phyloP scores from a whole-genome alignment of 2,113 vertebrate species.

The Notiomystis cincta region DNA sequence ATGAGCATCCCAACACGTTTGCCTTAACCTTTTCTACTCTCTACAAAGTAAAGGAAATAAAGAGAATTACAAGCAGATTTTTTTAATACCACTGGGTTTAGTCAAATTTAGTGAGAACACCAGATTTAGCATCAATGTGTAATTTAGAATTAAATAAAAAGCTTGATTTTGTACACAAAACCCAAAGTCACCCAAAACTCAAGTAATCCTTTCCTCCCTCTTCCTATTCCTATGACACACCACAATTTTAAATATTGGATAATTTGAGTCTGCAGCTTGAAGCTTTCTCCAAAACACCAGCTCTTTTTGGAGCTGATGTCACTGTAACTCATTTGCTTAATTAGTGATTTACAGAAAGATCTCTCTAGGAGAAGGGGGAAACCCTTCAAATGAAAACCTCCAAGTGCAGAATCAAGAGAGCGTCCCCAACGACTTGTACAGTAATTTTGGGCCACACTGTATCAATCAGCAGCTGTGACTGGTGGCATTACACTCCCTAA shows the following conservation, averaged over 20 bases:
- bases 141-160: neutral
- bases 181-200: neutral
- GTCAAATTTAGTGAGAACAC: neutral
- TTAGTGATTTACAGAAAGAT: neutral
- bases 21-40: neutral
- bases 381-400: neutral
- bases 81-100: neutral
- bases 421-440: neutral
- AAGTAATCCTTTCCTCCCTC: neutral
- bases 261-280: neutral
- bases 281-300: neutral
- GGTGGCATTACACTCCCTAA: neutral
- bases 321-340: constrained; percentile 26
- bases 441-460: neutral
- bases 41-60: neutral
- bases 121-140: neutral
- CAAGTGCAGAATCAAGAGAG: neutral
- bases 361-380: neutral
- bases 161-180: neutral
- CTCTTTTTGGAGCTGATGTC: constrained; percentile 8
- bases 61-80: neutral
- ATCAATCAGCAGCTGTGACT: neutral
- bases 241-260: neutral
- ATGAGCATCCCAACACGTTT: fast-evolving
- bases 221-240: neutral